Evolutionary conservation across 1,140 invertebrate species (phyloP), one percentile per base, ranked within the genome.

Genomic region (Aphelinus atriplicis): DNA sequence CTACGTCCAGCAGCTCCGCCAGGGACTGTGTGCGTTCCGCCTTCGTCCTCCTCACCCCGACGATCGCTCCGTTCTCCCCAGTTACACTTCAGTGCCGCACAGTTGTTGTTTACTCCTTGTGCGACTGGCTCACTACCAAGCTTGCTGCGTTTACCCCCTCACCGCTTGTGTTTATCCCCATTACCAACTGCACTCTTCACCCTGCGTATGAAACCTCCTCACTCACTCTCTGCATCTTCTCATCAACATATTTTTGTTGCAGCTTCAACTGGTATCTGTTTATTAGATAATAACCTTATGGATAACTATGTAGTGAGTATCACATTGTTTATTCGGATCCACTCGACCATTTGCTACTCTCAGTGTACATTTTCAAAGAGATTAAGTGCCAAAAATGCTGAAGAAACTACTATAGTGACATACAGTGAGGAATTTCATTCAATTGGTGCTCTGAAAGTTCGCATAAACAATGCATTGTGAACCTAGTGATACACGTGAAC

Each of bases 261-360:
- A 88, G 85, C 81, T 87, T 78, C 81, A 78, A 82, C 75, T 73
- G 79, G 80, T 80, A 78, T 79, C 81, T 71, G 61, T 71, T 84
- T 85, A 81, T 77, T 80, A 83, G 83, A 84, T 84, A 86, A 85
- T 83, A 83, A 86, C 83, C 85, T 87, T 82, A 86, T 85, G 84
- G 82, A 87, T 81, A 86, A 81, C 85, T 87, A 88, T 88, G 86
- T 88, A 88, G 87, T 87, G 74, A 87, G 87, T 88, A 83, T 76
- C 47, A 45, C 9, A 53, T 50, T 1, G 51, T 26, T 47, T 56
- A 53, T n/a, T 26, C 26, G 42, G 9, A 65, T 50, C 3, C 10
- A 62, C 51, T 57, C 51, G 48, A 9, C 2, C n/a, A 58, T 66
- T 57, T 43, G 57, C 3, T 50, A 3, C 3, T 51, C 0, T n/a